Percentiles rank a stretch among this genome's conserved stretches.
Evolutionary conservation across 2,797 vertebrate species (phyloP).

Genomic region (Calcarius lapponicus): DNA sequence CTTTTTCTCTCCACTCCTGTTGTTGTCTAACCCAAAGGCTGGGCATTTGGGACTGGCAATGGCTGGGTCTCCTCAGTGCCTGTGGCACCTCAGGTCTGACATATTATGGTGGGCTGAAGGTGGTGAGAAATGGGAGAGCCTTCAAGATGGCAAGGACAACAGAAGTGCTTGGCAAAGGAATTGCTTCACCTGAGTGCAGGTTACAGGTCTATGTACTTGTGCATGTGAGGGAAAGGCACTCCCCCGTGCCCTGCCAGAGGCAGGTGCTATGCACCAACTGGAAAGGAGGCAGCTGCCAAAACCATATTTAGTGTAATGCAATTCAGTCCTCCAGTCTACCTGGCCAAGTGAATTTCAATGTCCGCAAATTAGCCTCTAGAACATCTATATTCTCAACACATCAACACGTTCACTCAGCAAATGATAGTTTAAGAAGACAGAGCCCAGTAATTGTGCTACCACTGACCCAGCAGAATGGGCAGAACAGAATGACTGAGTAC

Average conservation of each 20-base stretch:
- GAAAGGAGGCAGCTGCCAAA: neutral
- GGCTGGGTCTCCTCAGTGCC: neutral
- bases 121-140: neutral
- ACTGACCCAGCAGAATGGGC: neutral
- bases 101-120: neutral
- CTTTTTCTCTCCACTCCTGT: neutral
- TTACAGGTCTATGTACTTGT: neutral
- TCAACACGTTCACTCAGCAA: neutral
- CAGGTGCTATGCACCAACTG: neutral
- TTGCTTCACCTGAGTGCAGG: neutral
- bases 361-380: neutral
- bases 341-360: neutral
- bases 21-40: neutral
- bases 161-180: neutral
- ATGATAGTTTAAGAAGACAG: neutral
- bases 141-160: neutral
- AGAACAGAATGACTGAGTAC: neutral
- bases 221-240: neutral
- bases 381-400: neutral
- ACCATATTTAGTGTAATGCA: neutral
- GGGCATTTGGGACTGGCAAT: neutral
- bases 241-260: neutral
- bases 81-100: neutral
- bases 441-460: neutral
- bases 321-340: neutral